phyloP scores from a whole-genome alignment of 2,888 invertebrate species.

The Chrysomela aeneicollis region DNA sequence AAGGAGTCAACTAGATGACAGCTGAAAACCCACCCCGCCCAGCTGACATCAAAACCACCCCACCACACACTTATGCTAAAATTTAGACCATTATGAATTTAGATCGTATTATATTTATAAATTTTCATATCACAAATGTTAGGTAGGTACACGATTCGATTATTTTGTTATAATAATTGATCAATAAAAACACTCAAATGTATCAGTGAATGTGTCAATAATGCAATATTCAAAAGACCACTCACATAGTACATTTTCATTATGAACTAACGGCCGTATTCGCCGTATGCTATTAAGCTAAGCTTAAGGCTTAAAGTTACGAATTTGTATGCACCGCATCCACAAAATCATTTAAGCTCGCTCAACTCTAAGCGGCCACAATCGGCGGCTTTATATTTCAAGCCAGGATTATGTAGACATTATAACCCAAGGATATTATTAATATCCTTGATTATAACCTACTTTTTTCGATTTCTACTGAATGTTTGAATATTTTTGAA shows the following conservation, averaged over 20 bases:
- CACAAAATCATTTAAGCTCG: too few species aligned
- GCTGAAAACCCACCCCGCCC: conserved; percentile 48
- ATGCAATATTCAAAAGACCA: conserved; percentile 45
- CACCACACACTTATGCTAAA: conserved; percentile 52
- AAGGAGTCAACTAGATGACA: conserved; percentile 51
- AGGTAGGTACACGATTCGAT: conserved; percentile 47
- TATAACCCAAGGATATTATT: too few species aligned
- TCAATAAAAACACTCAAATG: conserved; percentile 50
- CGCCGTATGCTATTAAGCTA: too few species aligned
- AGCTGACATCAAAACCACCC: conserved; percentile 51
- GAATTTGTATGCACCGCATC: too few species aligned
- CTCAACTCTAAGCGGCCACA: too few species aligned
- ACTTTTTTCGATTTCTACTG: too few species aligned
- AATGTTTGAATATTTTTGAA: too few species aligned
- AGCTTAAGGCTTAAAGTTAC: too few species aligned
- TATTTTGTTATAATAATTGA: conserved; percentile 56
- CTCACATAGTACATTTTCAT: conserved; percentile 8
- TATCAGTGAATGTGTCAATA: conserved; percentile 35
- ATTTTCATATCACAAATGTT: conserved; percentile 51
- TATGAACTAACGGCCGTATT: too few species aligned
- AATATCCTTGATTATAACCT: too few species aligned
- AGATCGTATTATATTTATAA: conserved; percentile 54
- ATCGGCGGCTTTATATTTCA: too few species aligned
- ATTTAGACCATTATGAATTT: conserved; percentile 49
- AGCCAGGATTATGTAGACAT: too few species aligned